These are phyloP conservation scores for Epicauta chinensis DNA, from an alignment of 1,140 invertebrate genomes.

Conservation along the genomic window DNA sequence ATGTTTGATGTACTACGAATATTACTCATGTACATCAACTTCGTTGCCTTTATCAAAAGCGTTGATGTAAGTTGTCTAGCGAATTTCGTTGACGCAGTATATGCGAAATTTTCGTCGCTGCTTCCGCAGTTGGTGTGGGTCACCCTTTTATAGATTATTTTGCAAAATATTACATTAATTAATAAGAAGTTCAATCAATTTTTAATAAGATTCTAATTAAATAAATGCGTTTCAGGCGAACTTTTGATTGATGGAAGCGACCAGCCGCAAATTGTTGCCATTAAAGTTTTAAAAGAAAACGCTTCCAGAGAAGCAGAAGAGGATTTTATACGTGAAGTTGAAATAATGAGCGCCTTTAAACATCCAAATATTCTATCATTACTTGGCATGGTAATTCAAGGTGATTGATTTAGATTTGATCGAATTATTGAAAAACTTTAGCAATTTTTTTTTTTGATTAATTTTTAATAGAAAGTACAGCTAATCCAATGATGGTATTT, in stretches of 20 bases:
- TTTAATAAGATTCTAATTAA: too few species aligned
- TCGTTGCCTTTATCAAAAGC: too few species aligned
- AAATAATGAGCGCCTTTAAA: constrained; percentile 84
- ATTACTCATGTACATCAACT: too few species aligned
- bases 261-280: constrained; percentile 59
- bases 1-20: too few species aligned
- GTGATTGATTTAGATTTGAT: constrained; percentile 42
- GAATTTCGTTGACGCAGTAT: too few species aligned
- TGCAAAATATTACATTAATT: too few species aligned
- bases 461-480: constrained; percentile 50
- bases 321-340: constrained; percentile 82
- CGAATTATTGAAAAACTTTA: constrained; percentile 2
- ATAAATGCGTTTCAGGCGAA: too few species aligned
- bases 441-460: neutral
- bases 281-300: constrained; percentile 79
- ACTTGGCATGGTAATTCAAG: constrained; percentile 69
- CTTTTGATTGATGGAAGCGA: constrained; percentile 45
- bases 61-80: too few species aligned
- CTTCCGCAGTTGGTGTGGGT: too few species aligned
- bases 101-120: too few species aligned
- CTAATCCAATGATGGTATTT: constrained; percentile 86
- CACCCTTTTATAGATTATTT: too few species aligned
- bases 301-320: constrained; percentile 75
- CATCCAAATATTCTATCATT: constrained; percentile 83
- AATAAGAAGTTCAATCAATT: too few species aligned